These are phyloP conservation scores for Ariolimax columbianus DNA, from an alignment of 2,888 invertebrate genomes.

Conservation along the genomic window DNA sequence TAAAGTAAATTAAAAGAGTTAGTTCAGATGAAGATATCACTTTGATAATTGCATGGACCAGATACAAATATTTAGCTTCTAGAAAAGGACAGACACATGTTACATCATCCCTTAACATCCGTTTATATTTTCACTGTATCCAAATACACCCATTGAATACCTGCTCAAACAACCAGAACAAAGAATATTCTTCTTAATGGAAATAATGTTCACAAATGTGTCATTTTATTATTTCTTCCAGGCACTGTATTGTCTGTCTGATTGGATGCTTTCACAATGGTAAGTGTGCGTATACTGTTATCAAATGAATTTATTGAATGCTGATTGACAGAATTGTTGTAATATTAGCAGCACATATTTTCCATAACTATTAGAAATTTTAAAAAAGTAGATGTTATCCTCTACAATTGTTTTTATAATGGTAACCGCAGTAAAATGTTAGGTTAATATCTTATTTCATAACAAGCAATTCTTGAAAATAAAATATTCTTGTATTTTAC, in stretches of 20 bases:
- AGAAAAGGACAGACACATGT: no score
- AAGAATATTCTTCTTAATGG: neutral
- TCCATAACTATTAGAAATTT: neutral
- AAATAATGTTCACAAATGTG: neutral
- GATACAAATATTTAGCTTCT: no score
- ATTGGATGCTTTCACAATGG: conserved; percentile 89
- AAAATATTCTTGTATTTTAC: no score
- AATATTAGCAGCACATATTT: neutral
- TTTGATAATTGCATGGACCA: no score
- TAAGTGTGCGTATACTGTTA: conserved; percentile 76
- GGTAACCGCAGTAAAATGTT: neutral
- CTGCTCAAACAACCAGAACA: no score
- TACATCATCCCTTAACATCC: no score
- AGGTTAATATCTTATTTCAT: no score
- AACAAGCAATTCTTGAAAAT: no score
- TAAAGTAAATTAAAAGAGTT: no score
- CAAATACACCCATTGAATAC: neutral
- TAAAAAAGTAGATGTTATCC: neutral
- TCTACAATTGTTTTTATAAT: neutral
- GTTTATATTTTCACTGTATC: no score
- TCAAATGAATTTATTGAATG: neutral
- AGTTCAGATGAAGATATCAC: no score
- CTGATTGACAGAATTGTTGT: neutral
- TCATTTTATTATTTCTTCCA: conserved; percentile 23
- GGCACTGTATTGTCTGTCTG: conserved; percentile 81